phyloP scores from a whole-genome alignment of 2,888 invertebrate genomes.

The Chaetogeoica ovagalla region DNA sequence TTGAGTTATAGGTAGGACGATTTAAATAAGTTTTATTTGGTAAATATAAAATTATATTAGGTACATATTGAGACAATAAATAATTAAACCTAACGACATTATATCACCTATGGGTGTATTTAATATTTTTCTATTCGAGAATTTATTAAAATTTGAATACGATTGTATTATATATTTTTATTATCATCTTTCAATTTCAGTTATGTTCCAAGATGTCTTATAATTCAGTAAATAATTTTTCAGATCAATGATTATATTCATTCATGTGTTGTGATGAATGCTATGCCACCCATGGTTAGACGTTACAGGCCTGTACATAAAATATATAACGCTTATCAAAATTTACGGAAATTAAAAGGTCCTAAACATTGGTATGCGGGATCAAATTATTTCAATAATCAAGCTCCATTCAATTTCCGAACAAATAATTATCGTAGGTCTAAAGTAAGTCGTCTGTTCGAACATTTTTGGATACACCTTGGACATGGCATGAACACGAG shows the following conservation, averaged over 20 bases:
- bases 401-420: constrained; percentile 48
- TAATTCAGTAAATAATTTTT: constrained; percentile 43
- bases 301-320: constrained; percentile 52
- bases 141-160: neutral
- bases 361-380: constrained; percentile 50
- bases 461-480: constrained; percentile 12
- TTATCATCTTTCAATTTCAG: neutral
- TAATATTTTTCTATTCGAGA: neutral
- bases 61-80: neutral
- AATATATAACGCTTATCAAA: constrained; percentile 49
- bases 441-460: constrained; percentile 42
- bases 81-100: neutral
- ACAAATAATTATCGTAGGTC: constrained; percentile 50
- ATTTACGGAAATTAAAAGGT: constrained; percentile 49
- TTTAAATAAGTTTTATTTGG: too few species aligned
- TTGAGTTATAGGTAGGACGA: too few species aligned
- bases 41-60: neutral
- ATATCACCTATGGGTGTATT: neutral
- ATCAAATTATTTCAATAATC: constrained; percentile 50
- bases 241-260: constrained; percentile 43
- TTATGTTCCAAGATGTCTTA: neutral
- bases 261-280: constrained; percentile 42
- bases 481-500: constrained; percentile 22
- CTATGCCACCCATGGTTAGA: constrained; percentile 47
- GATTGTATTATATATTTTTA: neutral